Conservation (phyloP, 2,113 vertebrate species). For the Canis aureus region DNA sequence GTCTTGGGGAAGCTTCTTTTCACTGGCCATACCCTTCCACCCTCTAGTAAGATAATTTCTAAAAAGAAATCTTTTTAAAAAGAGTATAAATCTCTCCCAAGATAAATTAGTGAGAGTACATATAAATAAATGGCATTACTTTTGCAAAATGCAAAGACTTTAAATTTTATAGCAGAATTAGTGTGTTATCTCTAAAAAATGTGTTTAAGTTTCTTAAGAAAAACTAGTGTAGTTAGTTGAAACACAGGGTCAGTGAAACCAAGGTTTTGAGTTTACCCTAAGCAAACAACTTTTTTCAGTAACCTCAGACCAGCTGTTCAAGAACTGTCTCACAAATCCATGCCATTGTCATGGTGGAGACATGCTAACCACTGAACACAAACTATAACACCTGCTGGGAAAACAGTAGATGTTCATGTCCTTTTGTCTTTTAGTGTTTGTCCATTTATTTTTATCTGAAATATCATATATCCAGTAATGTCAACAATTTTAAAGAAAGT, state of each 20-base stretch:
- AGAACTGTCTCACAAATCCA: background rate
- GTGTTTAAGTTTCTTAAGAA: slow-evolving; percentile 26
- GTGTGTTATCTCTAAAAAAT: background rate
- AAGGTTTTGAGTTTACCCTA: background rate
- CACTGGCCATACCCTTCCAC: background rate
- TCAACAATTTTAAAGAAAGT: slow-evolving; percentile 7
- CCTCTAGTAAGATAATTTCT: background rate
- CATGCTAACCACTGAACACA: background rate
- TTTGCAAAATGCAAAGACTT: slow-evolving; percentile 13
- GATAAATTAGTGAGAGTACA: background rate
- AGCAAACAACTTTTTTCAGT: background rate
- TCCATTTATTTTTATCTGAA: slow-evolving; percentile 25
- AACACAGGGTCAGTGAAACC: background rate
- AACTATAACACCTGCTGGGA: background rate
- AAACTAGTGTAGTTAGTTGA: background rate
- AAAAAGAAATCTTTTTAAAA: background rate
- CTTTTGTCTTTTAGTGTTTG: background rate
- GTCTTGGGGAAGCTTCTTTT: background rate
- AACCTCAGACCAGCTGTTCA: background rate
- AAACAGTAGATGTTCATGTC: background rate
- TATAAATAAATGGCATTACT: slow-evolving; percentile 9
- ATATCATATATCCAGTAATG: background rate
- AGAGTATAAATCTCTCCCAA: background rate
- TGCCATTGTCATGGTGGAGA: background rate
- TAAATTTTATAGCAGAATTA: background rate